A percentile compares a stretch with the other conserved stretches of the same genome.
phyloP scores from a whole-genome alignment of 2,113 vertebrate species.

The Oncorhynchus tshawytscha region DNA sequence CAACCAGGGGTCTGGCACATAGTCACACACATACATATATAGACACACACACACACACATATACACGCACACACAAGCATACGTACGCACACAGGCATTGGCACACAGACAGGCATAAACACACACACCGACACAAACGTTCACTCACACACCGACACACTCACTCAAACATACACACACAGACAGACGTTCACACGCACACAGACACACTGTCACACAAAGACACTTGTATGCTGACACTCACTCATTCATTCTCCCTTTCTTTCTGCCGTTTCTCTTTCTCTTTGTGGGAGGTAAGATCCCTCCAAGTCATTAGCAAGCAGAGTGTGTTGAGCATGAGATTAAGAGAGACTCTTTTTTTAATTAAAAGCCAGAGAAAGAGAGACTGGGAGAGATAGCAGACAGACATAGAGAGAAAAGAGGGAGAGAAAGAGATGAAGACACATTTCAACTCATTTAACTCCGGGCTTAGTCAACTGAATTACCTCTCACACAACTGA shows the following conservation, averaged over 20 bases:
- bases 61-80: slow-evolving; percentile 8
- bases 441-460: slow-evolving; percentile 8
- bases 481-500: neutral
- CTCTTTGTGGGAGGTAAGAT: slow-evolving; percentile 48
- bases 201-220: neutral
- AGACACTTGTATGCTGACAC: neutral
- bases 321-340: slow-evolving; percentile 23
- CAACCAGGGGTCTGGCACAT: neutral
- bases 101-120: neutral
- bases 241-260: neutral
- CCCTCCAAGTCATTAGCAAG: slow-evolving; percentile 45
- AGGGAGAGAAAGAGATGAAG: neutral
- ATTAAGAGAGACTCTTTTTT: slow-evolving; percentile 35
- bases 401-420: neutral
- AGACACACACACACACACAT: slow-evolving; percentile 9
- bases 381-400: neutral
- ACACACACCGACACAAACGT: slow-evolving; percentile 13
- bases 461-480: neutral
- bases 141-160: neutral
- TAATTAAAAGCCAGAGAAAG: slow-evolving; percentile 14
- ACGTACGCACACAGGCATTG: slow-evolving; percentile 1
- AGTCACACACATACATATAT: neutral
- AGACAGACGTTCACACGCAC: neutral
- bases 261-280: neutral
- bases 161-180: slow-evolving; percentile 5